Evolutionary conservation across 2,797 vertebrate species (phyloP).

Genomic region (Telmatherina bonti): DNA sequence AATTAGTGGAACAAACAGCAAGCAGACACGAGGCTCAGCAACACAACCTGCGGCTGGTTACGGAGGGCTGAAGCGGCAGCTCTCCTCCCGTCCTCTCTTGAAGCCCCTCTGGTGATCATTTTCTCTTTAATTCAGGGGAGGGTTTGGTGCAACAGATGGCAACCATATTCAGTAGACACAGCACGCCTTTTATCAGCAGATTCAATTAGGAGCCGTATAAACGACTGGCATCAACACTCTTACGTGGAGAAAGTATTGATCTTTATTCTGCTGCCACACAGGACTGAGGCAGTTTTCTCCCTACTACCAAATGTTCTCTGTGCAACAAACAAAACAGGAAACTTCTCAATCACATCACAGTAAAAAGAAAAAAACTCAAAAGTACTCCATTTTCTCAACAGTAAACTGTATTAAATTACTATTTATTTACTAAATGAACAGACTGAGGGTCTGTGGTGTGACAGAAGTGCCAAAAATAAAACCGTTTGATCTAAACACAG

Average conservation of each 20-base stretch:
- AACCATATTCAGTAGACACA: slow-evolving; percentile 65
- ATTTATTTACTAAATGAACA: slow-evolving; percentile 22
- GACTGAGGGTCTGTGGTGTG: slow-evolving; percentile 15
- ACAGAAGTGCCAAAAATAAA: slow-evolving; percentile 36
- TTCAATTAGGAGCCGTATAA: slow-evolving; percentile 47
- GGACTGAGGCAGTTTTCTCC: background rate
- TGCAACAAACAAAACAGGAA: background rate
- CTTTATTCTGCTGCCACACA: background rate
- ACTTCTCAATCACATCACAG: slow-evolving; percentile 28
- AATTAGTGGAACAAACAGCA: slow-evolving; percentile 75
- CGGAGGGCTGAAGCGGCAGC: slow-evolving; percentile 29
- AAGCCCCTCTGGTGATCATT: slow-evolving; percentile 65
- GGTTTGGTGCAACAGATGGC: slow-evolving; percentile 72
- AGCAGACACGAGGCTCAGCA: slow-evolving; percentile 64
- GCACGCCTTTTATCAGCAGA: slow-evolving; percentile 36
- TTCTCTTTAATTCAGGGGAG: slow-evolving; percentile 58
- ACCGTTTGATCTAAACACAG: slow-evolving; percentile 1
- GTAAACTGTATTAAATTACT: slow-evolving; percentile 35
- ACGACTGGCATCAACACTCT: slow-evolving; percentile 47
- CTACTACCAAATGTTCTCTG: background rate
- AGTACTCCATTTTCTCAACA: slow-evolving; percentile 10
- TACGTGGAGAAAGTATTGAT: slow-evolving; percentile 24
- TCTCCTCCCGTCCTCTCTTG: slow-evolving; percentile 35
- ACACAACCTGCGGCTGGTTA: slow-evolving; percentile 64
- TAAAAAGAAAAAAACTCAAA: slow-evolving; percentile 15